Evolutionary conservation across 2,888 invertebrate species (phyloP).

Genomic region (Luperina testacea): DNA sequence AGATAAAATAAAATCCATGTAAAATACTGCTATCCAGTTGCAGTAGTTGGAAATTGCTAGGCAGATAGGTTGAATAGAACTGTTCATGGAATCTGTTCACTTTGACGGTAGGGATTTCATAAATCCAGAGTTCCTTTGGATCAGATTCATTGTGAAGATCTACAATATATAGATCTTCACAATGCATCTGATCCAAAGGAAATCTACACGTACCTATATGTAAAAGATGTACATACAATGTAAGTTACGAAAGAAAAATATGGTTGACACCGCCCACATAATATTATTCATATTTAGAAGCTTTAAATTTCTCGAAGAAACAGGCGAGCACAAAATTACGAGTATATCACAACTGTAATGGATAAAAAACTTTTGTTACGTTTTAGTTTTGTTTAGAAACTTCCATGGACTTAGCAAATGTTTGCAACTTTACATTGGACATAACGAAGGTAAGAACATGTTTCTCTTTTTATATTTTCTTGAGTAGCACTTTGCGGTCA

Average conservation of each 20-base stretch:
- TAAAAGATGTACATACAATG: neutral
- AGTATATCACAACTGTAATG: conserved; percentile 23
- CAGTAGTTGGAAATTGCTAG: neutral
- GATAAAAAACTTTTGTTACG: conserved; percentile 51
- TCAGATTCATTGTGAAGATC: too few species aligned
- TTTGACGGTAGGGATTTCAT: neutral
- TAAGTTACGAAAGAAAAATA: conserved; percentile 5
- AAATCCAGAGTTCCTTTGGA: too few species aligned
- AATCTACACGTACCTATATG: too few species aligned
- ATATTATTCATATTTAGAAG: conserved; percentile 28
- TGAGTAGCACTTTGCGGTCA: neutral
- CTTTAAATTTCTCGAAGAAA: conserved; percentile 29
- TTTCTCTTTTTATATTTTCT: neutral
- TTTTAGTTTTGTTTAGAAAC: conserved; percentile 17
- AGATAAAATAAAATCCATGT: neutral
- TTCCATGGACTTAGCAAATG: conserved; percentile 9
- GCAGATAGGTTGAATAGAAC: neutral
- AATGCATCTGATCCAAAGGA: too few species aligned
- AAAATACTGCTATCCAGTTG: neutral
- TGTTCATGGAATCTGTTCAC: neutral
- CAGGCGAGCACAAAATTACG: conserved; percentile 37
- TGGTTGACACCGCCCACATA: neutral
- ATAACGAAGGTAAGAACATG: neutral
- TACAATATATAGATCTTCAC: too few species aligned
- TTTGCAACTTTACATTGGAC: neutral